Conservation (phyloP, 2,113 vertebrate species). For the Empidonax traillii region DNA sequence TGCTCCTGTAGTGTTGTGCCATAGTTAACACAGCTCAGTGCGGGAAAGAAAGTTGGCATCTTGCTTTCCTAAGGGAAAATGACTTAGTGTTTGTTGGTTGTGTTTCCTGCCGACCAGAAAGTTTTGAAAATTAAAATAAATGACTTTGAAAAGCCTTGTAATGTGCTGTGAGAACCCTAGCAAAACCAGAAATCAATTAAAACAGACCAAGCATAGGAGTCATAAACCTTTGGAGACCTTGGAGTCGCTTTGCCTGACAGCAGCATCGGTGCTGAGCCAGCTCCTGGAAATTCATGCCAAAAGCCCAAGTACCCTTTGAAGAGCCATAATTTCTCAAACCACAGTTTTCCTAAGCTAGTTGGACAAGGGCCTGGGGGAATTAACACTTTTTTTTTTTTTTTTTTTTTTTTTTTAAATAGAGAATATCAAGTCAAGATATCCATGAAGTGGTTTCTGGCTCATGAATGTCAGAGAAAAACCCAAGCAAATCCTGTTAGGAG, state of each 20-base stretch:
- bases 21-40: neutral
- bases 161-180: neutral
- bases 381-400: neutral
- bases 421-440: neutral
- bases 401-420: neutral
- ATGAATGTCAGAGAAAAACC: neutral
- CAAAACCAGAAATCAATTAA: conserved; percentile 13
- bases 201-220: neutral
- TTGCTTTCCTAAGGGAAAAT: neutral
- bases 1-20: neutral
- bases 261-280: neutral
- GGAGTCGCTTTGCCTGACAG: neutral
- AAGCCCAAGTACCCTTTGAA: fast-evolving
- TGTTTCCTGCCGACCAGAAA: neutral
- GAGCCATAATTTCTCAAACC: neutral
- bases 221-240: neutral
- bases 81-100: neutral
- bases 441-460: neutral
- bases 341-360: neutral
- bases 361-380: neutral
- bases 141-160: neutral
- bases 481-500: neutral
- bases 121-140: conserved; percentile 27
- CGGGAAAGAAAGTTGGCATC: neutral
- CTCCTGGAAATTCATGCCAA: neutral